Evolutionary conservation across 2,888 invertebrate species (phyloP).

Genomic region (Lacanobia wlatinum): DNA sequence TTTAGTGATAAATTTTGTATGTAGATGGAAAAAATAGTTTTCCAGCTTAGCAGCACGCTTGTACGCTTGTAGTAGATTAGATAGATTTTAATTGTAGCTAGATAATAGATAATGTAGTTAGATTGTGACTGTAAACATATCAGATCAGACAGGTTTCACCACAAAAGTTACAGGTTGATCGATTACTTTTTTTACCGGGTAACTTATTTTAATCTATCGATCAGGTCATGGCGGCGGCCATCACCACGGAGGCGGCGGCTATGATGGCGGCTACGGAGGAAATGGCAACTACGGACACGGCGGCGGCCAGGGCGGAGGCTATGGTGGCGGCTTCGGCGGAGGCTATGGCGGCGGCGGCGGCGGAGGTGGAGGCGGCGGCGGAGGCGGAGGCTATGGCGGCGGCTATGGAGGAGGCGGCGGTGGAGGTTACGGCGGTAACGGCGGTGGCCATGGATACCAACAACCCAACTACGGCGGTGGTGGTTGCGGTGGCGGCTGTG

Average conservation of each 20-base stretch:
- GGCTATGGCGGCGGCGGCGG: conserved; percentile 21
- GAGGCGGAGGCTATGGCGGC: conserved; percentile 63
- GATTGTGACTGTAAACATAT: neutral
- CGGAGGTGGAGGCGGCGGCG: conserved; percentile 53
- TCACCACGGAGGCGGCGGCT: conserved; percentile 60
- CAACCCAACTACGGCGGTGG: conserved; percentile 42
- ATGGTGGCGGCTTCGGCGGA: conserved; percentile 42
- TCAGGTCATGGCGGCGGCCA: conserved; percentile 42
- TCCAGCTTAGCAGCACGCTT: neutral
- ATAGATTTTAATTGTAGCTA: neutral
- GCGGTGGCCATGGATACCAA: conserved; percentile 50
- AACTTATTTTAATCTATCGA: conserved; percentile 16
- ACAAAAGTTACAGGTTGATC: neutral
- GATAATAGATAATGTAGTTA: neutral
- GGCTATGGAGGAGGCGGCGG: no score
- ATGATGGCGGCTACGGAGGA: conserved; percentile 54
- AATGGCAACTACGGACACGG: neutral
- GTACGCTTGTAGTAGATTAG: neutral
- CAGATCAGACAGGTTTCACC: neutral
- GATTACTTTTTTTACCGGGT: neutral
- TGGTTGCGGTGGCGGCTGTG: conserved; percentile 49
- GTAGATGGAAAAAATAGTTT: neutral
- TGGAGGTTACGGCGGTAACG: conserved; percentile 42
- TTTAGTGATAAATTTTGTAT: neutral
- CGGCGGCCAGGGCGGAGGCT: conserved; percentile 49